Base-by-base conservation (phyloP, 2,797 vertebrate genomes). In the Urosaurus nigricauda region DNA sequence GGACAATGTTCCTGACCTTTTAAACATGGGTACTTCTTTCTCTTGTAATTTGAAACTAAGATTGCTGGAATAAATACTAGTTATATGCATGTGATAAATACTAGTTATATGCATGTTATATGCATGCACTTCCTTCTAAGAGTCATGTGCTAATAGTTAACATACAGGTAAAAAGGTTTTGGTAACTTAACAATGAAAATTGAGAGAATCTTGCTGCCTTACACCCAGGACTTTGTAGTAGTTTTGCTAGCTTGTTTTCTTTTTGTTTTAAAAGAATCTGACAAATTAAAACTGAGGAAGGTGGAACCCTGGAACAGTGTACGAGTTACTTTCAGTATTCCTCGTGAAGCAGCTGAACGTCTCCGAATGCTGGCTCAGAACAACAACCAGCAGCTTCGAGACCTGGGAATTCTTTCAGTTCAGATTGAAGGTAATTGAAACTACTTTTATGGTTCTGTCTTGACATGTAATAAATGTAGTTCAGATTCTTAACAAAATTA, bases 241-340 rank as follows among this genome's bases (percentile, higher is more conserved):
- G 40, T 7, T 83, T 75, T 73, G 17, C n/a, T 81, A n/a, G 13
- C 1, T 29, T 86, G 0, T 85, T 85, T 85, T 37, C 80, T 21
- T 19, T 21, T 0, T 90, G 17, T 58, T 93, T 8, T 19, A 91
- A 19, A 94, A 99, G 99, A 97, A 93, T 97, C 97, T 83, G 96
- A 96, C 86, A 97, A 96, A 91, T 95, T 99, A 87, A 97, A 97
- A 79, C 97, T 98, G 79, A 97, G 98, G 95, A 97, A 97, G 51
- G 98, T 99, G 73, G 99, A 99, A 93, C 99, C 99, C 0, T 99
- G 99, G 99, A 99, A 99, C 97, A 99, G 99, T 0, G 99, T 99
- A 77, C 98, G 99, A 1, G 99, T 99, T 90, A 99, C 99, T 63
- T 99, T 99, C 94, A 99, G 98, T 95, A 99, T 99, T 96, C 99